phyloP scores from a whole-genome alignment of 2,113 vertebrate genomes.

The Syngnathus scovelli region DNA sequence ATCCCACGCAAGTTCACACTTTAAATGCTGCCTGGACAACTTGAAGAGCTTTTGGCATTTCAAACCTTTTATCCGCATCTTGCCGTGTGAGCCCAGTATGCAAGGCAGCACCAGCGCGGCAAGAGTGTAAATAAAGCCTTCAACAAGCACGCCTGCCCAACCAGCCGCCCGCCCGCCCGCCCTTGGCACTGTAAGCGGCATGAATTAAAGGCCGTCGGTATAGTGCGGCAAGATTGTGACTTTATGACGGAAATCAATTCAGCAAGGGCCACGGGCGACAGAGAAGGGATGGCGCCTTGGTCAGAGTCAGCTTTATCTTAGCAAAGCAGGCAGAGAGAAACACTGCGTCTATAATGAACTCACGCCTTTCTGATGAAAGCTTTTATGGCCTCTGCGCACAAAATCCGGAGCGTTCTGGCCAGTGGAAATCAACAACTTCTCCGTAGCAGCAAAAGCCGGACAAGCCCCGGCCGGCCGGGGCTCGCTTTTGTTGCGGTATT shows the following conservation, averaged over 20 bases:
- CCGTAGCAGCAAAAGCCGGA: slow-evolving; percentile 24
- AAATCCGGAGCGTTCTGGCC: neutral
- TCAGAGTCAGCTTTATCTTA: slow-evolving; percentile 83
- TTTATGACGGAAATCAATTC: slow-evolving; percentile 91
- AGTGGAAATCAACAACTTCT: slow-evolving; percentile 20
- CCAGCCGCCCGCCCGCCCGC: neutral
- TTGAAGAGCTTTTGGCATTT: slow-evolving; percentile 68
- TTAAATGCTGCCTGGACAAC: slow-evolving; percentile 50
- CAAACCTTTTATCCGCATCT: slow-evolving; percentile 67
- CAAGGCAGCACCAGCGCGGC: slow-evolving; percentile 63
- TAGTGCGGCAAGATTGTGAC: slow-evolving; percentile 79
- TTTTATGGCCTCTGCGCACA: slow-evolving; percentile 54
- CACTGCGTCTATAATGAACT: slow-evolving; percentile 76
- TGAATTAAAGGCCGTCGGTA: slow-evolving; percentile 80
- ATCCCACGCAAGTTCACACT: slow-evolving; percentile 58
- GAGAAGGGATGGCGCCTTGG: slow-evolving; percentile 76
- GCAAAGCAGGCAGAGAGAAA: slow-evolving; percentile 76
- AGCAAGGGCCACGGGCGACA: slow-evolving; percentile 71
- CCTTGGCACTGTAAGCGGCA: slow-evolving; percentile 74
- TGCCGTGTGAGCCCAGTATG: slow-evolving; percentile 58
- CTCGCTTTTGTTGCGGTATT: slow-evolving; percentile 22
- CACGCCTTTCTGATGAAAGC: slow-evolving; percentile 75
- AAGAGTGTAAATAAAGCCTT: slow-evolving; percentile 82
- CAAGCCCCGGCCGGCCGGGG: slow-evolving; percentile 19
- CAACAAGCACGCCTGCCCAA: slow-evolving; percentile 70